These are phyloP conservation scores for Tursiops truncatus DNA, from an alignment of 2,113 vertebrate genomes.

Conservation along the genomic window DNA sequence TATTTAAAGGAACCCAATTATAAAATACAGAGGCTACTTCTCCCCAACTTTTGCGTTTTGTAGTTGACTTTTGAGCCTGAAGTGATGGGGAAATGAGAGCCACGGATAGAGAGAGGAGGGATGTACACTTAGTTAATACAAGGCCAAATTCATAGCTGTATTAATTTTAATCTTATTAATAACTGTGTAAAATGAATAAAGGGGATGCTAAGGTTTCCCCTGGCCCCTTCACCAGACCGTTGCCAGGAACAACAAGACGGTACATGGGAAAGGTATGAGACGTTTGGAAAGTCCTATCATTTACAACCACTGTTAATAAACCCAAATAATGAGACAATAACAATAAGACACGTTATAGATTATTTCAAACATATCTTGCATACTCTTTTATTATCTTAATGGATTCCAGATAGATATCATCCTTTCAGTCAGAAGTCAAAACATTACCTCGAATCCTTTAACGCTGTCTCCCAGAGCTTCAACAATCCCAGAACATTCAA, in stretches of 20 bases:
- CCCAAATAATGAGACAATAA: background rate
- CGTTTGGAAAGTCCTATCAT: background rate
- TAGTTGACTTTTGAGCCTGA: background rate
- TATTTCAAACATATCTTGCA: background rate
- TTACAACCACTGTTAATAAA: background rate
- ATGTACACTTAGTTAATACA: background rate
- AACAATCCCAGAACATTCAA: slow-evolving; percentile 97
- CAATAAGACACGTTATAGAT: background rate
- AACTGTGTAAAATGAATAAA: background rate
- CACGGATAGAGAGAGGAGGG: background rate
- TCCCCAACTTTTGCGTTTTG: background rate
- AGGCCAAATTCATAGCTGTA: background rate
- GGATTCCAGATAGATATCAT: background rate
- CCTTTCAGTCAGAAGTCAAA: background rate
- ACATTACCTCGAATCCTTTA: slow-evolving; percentile 93
- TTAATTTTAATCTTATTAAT: background rate
- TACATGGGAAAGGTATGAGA: background rate
- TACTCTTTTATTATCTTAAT: background rate
- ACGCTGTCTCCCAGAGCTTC: slow-evolving; percentile 94
- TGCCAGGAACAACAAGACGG: background rate
- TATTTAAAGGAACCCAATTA: background rate
- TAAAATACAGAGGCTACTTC: background rate
- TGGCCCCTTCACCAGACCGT: background rate
- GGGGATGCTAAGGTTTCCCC: background rate
- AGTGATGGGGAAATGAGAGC: background rate